phyloP scores from a whole-genome alignment of 1,140 invertebrate species.

The Brachionus manjavacas region DNA sequence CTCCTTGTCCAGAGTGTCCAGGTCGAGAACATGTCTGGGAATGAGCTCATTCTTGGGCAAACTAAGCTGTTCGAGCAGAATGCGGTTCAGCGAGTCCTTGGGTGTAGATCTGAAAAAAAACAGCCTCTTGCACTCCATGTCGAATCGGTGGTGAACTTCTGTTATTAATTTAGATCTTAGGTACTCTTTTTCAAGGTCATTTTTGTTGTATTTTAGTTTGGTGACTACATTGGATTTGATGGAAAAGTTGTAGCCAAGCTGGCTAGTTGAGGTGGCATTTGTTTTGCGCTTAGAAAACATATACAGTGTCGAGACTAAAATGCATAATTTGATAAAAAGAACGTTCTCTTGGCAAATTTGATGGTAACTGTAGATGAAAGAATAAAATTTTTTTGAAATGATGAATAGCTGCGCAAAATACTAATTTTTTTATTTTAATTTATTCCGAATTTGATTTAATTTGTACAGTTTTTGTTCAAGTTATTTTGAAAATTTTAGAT shows the following conservation, averaged over 20 bases:
- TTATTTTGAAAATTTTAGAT: no score
- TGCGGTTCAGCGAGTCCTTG: neutral
- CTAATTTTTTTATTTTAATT: no score
- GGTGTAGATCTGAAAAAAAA: neutral
- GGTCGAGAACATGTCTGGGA: neutral
- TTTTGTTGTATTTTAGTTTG: neutral
- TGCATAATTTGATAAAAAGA: neutral
- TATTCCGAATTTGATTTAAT: no score
- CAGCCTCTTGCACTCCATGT: neutral
- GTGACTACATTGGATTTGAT: neutral
- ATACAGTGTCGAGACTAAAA: neutral
- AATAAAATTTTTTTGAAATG: no score
- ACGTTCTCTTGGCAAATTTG: neutral
- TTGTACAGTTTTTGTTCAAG: no score
- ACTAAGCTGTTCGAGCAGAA: neutral
- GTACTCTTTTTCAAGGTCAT: slow-evolving; percentile 9
- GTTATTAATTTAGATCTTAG: neutral
- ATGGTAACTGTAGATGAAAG: no score
- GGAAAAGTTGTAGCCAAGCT: neutral
- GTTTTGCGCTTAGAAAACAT: neutral
- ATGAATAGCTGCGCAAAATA: no score
- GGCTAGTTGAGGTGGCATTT: neutral
- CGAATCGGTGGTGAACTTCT: neutral
- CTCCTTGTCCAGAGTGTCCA: slow-evolving; percentile 11
- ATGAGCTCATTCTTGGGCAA: neutral